A percentile compares a stretch with the other conserved stretches of the same genome.
Evolutionary conservation across 2,888 invertebrate species (phyloP).

Genomic region (Nomada hirtipes): DNA sequence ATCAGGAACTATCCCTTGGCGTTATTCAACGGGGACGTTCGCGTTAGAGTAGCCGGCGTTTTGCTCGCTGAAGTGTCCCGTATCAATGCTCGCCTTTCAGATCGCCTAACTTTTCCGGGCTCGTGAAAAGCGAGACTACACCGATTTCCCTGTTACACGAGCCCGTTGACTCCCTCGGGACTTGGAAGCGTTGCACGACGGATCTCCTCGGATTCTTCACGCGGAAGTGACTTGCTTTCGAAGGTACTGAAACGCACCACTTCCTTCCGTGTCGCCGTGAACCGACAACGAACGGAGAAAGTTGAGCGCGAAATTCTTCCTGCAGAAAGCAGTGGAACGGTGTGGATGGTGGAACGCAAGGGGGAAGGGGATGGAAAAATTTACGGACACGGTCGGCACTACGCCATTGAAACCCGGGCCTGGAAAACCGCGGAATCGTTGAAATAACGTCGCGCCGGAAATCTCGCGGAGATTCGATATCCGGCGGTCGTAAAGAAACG

Average conservation of each 20-base stretch:
- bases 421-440: conserved; percentile 69
- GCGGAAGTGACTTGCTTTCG: conserved; percentile 70
- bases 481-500: conserved; percentile 61
- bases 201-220: conserved; percentile 58
- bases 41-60: neutral
- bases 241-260: conserved; percentile 68
- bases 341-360: neutral
- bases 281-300: conserved; percentile 69
- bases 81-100: conserved; percentile 1
- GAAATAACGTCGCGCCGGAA: conserved; percentile 67
- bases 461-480: conserved; percentile 67
- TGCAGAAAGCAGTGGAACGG: neutral
- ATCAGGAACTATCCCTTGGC: too few relatives aligned
- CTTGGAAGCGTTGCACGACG: conserved; percentile 11
- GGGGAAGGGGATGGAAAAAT: conserved; percentile 38
- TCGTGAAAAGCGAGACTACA: neutral
- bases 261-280: conserved; percentile 56
- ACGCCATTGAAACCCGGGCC: conserved; percentile 60
- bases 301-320: conserved; percentile 55
- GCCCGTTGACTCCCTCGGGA: neutral
- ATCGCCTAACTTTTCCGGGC: conserved; percentile 1
- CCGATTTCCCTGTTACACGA: conserved; percentile 10
- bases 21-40: neutral
- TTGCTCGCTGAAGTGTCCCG: neutral
- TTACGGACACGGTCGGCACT: conserved; percentile 47